Percentiles rank a stretch among this genome's conserved stretches.
phyloP scores from a whole-genome alignment of 2,113 vertebrate species.

The Ceuthmochares aereus region DNA sequence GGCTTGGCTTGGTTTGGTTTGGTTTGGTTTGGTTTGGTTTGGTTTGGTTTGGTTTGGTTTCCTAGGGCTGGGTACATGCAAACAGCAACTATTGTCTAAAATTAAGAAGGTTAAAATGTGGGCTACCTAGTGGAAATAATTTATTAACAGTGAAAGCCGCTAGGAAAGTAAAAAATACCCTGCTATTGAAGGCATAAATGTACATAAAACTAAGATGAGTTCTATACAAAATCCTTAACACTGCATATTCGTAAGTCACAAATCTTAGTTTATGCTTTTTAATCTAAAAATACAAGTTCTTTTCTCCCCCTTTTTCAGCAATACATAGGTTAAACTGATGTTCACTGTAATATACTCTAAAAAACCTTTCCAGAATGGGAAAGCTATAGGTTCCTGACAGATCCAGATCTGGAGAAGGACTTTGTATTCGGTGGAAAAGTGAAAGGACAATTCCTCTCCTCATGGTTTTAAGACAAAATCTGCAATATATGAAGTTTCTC shows the following conservation, averaged over 20 bases:
- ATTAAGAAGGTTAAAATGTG: not conserved
- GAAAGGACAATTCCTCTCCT: not conserved
- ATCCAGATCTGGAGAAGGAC: not conserved
- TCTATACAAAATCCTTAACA: not conserved
- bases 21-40: too few species aligned
- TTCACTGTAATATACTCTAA: not conserved
- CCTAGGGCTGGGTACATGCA: fast-evolving
- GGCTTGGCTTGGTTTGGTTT: too few species aligned
- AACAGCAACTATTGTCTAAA: not conserved
- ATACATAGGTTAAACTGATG: not conserved
- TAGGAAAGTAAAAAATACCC: not conserved
- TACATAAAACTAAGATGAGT: not conserved
- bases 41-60: not conserved
- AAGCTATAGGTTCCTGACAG: not conserved
- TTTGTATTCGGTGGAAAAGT: not conserved
- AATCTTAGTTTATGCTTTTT: not conserved
- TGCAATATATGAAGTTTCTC: not conserved
- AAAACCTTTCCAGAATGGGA: not conserved
- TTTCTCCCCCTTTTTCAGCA: not conserved
- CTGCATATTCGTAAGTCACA: not conserved
- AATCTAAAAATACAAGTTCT: not conserved
- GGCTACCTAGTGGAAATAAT: not conserved
- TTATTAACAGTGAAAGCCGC: not conserved
- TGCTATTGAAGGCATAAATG: not conserved
- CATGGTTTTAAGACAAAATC: not conserved